Conservation (phyloP, 2,113 vertebrate species). For the Anthoscopus minutus region DNA sequence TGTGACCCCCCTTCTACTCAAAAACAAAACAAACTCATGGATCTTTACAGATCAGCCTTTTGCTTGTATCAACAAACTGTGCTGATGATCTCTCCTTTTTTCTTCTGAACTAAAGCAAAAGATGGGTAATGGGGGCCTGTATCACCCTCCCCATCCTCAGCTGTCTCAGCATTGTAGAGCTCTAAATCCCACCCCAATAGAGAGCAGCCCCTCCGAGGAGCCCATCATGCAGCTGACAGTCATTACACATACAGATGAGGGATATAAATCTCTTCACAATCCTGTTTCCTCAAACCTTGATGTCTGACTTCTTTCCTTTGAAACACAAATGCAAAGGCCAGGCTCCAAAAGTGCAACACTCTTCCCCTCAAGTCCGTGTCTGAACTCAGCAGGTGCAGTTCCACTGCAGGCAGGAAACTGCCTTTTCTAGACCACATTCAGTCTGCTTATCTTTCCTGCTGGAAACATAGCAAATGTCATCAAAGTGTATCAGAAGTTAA, state of each 20-base stretch:
- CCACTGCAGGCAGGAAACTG: constrained; percentile 10
- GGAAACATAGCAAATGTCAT: not conserved
- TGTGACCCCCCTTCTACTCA: not conserved
- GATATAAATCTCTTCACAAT: not conserved
- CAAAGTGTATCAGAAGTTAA: constrained; percentile 35
- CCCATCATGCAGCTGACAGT: not conserved
- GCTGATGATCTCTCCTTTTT: not conserved
- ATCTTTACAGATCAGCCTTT: not conserved
- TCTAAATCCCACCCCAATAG: not conserved
- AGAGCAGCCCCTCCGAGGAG: not conserved
- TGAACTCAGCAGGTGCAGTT: constrained; percentile 53
- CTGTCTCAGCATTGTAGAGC: not conserved
- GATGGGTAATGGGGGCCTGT: not conserved
- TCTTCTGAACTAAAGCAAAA: not conserved
- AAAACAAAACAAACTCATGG: not conserved
- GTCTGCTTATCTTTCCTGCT: constrained; percentile 52
- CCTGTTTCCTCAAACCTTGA: not conserved
- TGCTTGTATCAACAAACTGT: not conserved
- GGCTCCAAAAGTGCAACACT: not conserved
- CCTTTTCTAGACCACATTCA: not conserved
- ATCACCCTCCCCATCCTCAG: not conserved
- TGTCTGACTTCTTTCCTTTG: constrained; percentile 37
- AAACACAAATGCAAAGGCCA: not conserved
- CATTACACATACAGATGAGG: not conserved
- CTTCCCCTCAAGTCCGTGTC: not conserved